phyloP scores from a whole-genome alignment of 2,113 vertebrate genomes.

The Pteruthius melanotis region DNA sequence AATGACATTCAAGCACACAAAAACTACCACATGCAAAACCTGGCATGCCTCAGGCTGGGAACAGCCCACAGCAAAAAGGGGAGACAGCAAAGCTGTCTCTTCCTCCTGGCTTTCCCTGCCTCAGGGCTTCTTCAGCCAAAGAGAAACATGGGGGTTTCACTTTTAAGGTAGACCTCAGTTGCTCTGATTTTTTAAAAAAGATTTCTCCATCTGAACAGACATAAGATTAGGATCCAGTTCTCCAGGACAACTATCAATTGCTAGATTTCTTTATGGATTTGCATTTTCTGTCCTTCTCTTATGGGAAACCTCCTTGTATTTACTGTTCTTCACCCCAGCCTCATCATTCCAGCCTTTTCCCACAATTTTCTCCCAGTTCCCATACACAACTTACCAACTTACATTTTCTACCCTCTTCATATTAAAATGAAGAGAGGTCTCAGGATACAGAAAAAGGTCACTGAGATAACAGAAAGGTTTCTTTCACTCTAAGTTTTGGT shows the following conservation, averaged over 20 bases:
- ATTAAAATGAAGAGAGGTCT: background rate
- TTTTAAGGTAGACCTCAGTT: background rate
- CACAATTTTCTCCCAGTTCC: background rate
- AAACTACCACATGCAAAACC: background rate
- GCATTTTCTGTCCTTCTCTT: background rate
- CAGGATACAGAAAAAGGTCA: background rate
- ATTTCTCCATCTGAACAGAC: background rate
- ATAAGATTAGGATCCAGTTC: background rate
- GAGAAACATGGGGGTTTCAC: accelerated
- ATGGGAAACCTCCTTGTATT: background rate
- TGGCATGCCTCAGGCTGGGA: background rate
- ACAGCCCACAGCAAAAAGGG: background rate
- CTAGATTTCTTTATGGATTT: background rate
- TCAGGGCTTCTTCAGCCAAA: background rate
- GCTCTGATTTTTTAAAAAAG: background rate
- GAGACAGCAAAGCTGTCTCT: background rate
- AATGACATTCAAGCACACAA: background rate
- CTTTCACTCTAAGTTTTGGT: background rate
- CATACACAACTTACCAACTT: background rate
- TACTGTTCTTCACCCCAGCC: background rate
- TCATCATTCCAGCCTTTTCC: background rate
- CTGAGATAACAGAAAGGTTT: background rate
- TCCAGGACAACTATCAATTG: background rate
- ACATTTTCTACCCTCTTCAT: background rate
- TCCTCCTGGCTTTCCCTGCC: background rate